Base-by-base conservation (phyloP, 2,797 vertebrate species). In the Coracias cyanogaster region DNA sequence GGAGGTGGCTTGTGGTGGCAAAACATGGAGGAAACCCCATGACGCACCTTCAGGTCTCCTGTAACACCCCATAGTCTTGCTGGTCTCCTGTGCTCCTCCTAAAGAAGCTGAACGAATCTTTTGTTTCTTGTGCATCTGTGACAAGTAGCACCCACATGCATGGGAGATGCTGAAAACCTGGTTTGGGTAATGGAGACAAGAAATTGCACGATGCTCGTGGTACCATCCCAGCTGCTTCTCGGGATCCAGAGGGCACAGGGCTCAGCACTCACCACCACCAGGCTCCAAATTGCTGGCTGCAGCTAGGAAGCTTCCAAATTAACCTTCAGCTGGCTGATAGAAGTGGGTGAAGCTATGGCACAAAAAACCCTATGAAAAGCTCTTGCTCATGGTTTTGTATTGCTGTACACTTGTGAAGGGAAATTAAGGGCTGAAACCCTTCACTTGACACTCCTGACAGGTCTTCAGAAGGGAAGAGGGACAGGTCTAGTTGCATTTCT, bases 321-420 rank as follows among this genome's bases (percentile, higher is more conserved):
- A 16, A 39, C 9, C 49, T 31, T 49, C 66, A 61, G 29, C 48
- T 52, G 21, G 29, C 48, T 26, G 65, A 58, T 51, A 33, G 49
- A 15, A 41, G n/a, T 0, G 3, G 52, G 37, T 41, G 65, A 33
- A 33, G 43, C 37, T 11, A 3, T 0, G 14, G 61, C 24, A n/a
- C 25, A 33, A 64, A 71, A 65, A 37, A 10, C 16, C 2, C 65
- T 1, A 3, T 2, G 37, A 12, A 46, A 54, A 41, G 20, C 19
- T 49, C n/a, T 26, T 45, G 11, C 25, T 67, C 0, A 0, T 0
- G 3, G 37, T 10, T n/a, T 52, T 29, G 22, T 24, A 3, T 7
- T 4, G 55, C 41, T 14, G 0, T 6, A 2, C 12, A 0, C 7
- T 43, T 49, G 31, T 6, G 29, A 49, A 61, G 31, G 57, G 67